Evolutionary conservation across 2,113 vertebrate species (phyloP), one percentile per base, ranked within the genome.

Genomic region (Paraplagusia blochii): DNA sequence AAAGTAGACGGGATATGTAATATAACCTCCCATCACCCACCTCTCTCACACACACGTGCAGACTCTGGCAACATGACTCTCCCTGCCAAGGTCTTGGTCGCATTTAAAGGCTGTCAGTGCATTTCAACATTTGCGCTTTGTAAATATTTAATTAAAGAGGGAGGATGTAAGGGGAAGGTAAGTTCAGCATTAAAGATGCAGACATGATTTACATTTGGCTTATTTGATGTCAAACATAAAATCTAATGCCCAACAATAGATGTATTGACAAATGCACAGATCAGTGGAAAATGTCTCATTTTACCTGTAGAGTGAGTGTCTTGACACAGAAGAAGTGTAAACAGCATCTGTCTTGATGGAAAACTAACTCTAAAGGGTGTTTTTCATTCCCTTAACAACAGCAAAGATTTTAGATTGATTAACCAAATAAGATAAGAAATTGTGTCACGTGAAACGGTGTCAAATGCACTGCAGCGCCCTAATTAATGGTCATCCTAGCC

Each of bases 401-500:
- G 52, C 33, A 15, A 14, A 49, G 44, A 71, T 58, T 69, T 71
- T 64, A 43, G 58, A 77, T 83, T 80, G 84, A 89, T 90, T 85
- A 90, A 80, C 67, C 82, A 85, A 90, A 79, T 42, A 76, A 35
- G 57, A 68, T 46, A 71, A 63, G 36, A 75, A 76, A 68, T 63
- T 44, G 67, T 79, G 89, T 90, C 79, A 91, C 77, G 85, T 79
- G 89, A 91, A 89, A 86, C 87, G n/a, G 76, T 88, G 84, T 87
- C 80, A 87, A 74, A 65, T 67, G 69, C 71, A 64, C 79, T 70
- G 77, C 59, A 80, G 83, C 52, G 74, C 82, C 84, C 89, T 90
- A 90, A 89, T 90, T 92, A 91, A 86, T 88, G 90, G 91, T 91
- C 85, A 91, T 91, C 89, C 88, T 88, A 92, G 87, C 88, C 88